Evolutionary conservation across 1,140 invertebrate species (phyloP).

Genomic region (Aphis gossypii): DNA sequence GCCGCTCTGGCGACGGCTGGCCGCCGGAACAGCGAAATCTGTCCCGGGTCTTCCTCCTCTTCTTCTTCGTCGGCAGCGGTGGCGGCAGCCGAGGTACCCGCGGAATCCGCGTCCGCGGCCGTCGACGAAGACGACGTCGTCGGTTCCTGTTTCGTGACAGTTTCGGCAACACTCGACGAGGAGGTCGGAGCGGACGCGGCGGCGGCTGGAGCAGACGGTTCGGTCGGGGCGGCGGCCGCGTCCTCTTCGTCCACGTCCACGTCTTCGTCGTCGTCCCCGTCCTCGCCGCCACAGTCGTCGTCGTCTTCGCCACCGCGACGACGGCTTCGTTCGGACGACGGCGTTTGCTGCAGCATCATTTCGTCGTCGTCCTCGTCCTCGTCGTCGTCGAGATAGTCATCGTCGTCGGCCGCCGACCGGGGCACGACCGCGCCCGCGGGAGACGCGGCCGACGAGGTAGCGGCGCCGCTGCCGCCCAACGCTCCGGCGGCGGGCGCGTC

Average conservation of each 20-base stretch:
- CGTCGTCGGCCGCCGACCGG: neutral
- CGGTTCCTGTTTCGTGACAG: conserved; percentile 35
- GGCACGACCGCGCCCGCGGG: neutral
- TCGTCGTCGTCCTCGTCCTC: conserved; percentile 67
- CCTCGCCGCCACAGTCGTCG: conserved; percentile 68
- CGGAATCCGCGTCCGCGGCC: neutral
- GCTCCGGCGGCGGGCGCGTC: conserved; percentile 71
- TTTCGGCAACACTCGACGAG: conserved; percentile 53
- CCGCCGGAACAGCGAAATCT: conserved; percentile 39
- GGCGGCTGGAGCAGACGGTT: conserved; percentile 64
- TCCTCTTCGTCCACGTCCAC: conserved; percentile 63
- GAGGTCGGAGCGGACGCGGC: conserved; percentile 24
- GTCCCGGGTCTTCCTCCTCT: conserved; percentile 18
- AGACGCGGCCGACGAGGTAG: conserved; percentile 56
- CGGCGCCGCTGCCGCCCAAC: neutral
- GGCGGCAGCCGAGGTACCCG: neutral
- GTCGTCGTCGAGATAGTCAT: conserved; percentile 23
- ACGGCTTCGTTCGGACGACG: conserved; percentile 66
- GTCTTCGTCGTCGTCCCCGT: conserved; percentile 67
- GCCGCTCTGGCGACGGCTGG: neutral
- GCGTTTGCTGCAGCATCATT: conserved; percentile 74
- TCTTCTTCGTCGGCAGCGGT: neutral
- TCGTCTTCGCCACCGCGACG: conserved; percentile 66
- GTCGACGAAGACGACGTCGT: neutral
- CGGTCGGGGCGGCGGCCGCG: conserved; percentile 66